phyloP scores from a whole-genome alignment of 2,113 vertebrate genomes.

The Morphnarchus princeps region DNA sequence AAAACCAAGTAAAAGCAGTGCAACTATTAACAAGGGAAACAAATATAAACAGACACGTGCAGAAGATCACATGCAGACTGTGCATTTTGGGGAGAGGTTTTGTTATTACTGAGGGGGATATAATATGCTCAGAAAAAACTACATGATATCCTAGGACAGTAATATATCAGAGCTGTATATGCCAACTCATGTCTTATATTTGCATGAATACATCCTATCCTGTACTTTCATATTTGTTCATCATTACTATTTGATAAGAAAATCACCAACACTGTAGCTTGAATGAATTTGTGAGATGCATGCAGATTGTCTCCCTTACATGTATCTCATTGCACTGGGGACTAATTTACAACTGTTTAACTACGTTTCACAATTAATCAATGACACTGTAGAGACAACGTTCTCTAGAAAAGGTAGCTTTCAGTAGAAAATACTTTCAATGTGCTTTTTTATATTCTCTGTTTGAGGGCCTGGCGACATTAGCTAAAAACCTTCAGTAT shows the following conservation, averaged over 20 bases:
- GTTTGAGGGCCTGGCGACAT: not conserved
- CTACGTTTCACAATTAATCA: not conserved
- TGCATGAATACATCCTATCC: not conserved
- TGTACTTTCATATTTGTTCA: not conserved
- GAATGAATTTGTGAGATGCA: not conserved
- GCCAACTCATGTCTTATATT: not conserved
- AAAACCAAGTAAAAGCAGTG: not conserved
- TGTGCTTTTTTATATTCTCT: not conserved
- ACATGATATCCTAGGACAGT: not conserved
- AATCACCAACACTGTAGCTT: not conserved
- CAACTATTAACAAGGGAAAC: not conserved
- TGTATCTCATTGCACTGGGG: not conserved
- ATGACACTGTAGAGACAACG: not conserved
- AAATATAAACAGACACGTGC: not conserved
- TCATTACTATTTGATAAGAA: not conserved
- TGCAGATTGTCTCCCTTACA: not conserved
- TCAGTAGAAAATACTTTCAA: not conserved
- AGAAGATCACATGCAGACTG: fast-evolving
- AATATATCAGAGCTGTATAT: not conserved
- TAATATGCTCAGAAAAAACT: not conserved
- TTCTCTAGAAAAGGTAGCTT: not conserved
- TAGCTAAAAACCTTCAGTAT: not conserved
- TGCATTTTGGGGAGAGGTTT: not conserved
- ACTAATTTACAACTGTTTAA: not conserved
- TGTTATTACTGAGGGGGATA: not conserved